Conservation (phyloP, 2,797 vertebrate genomes). For the Chloroceryle amazona region DNA sequence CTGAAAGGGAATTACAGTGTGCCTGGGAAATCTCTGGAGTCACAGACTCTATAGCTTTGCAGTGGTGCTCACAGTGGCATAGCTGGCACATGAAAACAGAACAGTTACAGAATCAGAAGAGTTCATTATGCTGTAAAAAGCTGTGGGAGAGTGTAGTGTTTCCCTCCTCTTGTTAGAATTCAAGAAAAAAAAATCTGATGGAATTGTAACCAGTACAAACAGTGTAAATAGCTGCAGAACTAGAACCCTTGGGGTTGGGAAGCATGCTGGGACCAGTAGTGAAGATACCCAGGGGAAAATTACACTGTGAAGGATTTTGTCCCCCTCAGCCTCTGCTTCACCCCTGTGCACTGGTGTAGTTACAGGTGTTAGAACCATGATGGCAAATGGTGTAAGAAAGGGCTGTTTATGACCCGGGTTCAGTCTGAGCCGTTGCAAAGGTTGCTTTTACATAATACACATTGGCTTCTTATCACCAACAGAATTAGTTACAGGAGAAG, state of each 20-base stretch:
- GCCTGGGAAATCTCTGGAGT: neutral
- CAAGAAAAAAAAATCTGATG: neutral
- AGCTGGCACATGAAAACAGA: neutral
- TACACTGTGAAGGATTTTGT: neutral
- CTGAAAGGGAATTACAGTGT: neutral
- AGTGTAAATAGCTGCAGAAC: neutral
- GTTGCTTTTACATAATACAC: conserved; percentile 48
- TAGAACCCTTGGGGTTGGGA: neutral
- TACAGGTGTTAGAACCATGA: neutral
- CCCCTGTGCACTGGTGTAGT: neutral
- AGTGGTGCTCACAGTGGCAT: neutral
- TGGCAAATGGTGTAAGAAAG: neutral
- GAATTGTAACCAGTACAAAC: neutral
- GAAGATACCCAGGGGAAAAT: neutral
- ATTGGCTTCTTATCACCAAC: neutral
- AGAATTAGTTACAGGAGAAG: neutral
- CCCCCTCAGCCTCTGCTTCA: neutral
- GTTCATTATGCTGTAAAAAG: neutral
- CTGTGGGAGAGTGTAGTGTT: neutral
- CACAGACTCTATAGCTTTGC: fast-evolving
- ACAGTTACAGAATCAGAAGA: neutral
- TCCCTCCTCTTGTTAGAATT: neutral
- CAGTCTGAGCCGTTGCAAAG: conserved; percentile 31
- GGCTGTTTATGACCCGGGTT: conserved; percentile 2
- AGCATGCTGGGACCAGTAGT: fast-evolving